These are phyloP conservation scores for Cantharis rustica DNA, from an alignment of 2,888 invertebrate genomes.

Conservation along the genomic window DNA sequence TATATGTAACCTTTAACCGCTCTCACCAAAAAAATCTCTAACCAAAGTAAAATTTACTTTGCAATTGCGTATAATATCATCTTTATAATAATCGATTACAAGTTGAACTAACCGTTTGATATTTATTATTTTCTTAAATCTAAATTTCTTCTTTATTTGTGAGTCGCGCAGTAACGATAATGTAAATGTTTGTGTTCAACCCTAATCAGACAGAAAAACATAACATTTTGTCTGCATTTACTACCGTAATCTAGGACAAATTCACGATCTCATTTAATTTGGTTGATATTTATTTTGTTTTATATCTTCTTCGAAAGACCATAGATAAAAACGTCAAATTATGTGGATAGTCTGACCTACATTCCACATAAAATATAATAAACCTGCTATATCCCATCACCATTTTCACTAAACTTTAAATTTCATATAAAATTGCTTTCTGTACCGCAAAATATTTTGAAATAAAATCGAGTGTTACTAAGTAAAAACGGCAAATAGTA, in stretches of 20 bases:
- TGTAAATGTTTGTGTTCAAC: constrained; percentile 1
- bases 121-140: neutral
- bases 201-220: neutral
- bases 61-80: neutral
- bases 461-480: constrained; percentile 24
- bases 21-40: no score
- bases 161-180: neutral
- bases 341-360: constrained; percentile 23
- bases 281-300: neutral
- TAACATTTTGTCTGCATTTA: neutral
- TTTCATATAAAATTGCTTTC: constrained; percentile 26
- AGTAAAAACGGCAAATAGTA: constrained; percentile 20
- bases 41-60: no score
- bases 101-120: neutral
- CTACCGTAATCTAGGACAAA: neutral
- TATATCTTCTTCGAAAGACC: neutral
- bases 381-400: constrained; percentile 18
- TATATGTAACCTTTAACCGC: no score
- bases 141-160: neutral
- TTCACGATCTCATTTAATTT: constrained; percentile 1
- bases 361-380: constrained; percentile 20
- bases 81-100: neutral
- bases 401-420: constrained; percentile 29
- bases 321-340: constrained; percentile 3
- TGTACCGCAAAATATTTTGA: constrained; percentile 24